These are phyloP conservation scores for Zosterops pallidus DNA, from an alignment of 2,113 vertebrate genomes.

Conservation along the genomic window DNA sequence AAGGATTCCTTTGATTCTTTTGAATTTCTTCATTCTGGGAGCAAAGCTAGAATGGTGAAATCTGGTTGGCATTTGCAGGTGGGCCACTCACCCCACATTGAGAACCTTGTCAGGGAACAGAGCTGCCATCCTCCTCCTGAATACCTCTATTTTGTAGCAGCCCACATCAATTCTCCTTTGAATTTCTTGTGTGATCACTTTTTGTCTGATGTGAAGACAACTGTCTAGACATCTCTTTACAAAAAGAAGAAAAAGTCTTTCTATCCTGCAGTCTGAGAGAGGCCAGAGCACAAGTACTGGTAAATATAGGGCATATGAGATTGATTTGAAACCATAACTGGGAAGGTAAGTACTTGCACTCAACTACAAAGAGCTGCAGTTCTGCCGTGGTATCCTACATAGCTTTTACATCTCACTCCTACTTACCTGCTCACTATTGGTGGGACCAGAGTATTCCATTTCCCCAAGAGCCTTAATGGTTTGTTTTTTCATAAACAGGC, in stretches of 20 bases:
- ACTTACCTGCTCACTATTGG: neutral
- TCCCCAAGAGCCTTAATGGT: slow-evolving; percentile 23
- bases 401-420: neutral
- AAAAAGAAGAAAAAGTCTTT: neutral
- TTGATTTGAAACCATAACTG: slow-evolving; percentile 38
- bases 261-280: slow-evolving; percentile 5
- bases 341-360: slow-evolving; percentile 17
- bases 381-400: neutral
- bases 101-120: neutral
- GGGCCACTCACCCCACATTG: rapidly evolving
- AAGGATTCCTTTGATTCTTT: neutral
- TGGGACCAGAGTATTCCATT: neutral
- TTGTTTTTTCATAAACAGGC: slow-evolving; percentile 33
- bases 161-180: neutral
- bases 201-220: slow-evolving; percentile 45
- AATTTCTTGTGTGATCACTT: slow-evolving; percentile 39
- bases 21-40: neutral
- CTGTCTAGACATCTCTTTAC: slow-evolving; percentile 63
- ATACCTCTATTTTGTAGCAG: slow-evolving; percentile 9
- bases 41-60: neutral
- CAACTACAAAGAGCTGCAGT: neutral
- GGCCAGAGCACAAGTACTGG: neutral
- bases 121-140: neutral
- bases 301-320: slow-evolving; percentile 27
- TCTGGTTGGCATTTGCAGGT: neutral